phyloP scores from a whole-genome alignment of 2,888 invertebrate genomes.

The Deilephila elpenor region DNA sequence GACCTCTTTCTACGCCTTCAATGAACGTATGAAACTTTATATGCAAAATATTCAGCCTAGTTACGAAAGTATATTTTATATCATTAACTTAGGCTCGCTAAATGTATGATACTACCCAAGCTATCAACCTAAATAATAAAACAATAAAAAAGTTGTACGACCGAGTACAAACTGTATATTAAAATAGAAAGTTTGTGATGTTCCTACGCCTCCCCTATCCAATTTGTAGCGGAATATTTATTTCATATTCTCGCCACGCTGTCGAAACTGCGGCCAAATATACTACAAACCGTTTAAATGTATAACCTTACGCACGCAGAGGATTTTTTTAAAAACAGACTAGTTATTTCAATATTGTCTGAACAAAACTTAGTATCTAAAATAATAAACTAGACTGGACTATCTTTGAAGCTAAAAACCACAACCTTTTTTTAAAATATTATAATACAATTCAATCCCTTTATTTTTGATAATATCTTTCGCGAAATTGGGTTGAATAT shows the following conservation, averaged over 20 bases:
- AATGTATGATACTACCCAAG: background rate
- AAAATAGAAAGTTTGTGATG: conserved; percentile 6
- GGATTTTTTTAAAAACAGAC: background rate
- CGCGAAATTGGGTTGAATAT: too few relatives aligned
- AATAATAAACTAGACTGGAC: background rate
- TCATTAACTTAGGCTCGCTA: background rate
- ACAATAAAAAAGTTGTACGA: conserved; percentile 1
- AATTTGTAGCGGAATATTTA: conserved; percentile 6
- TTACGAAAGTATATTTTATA: too few relatives aligned
- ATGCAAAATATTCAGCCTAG: too few relatives aligned
- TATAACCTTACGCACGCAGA: background rate
- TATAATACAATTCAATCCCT: too few relatives aligned
- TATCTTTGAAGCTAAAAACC: background rate
- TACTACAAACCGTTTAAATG: background rate
- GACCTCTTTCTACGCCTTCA: too few relatives aligned
- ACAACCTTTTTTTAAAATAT: too few relatives aligned
- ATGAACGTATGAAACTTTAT: too few relatives aligned
- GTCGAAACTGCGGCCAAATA: conserved; percentile 3
- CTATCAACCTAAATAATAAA: background rate
- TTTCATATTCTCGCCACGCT: background rate
- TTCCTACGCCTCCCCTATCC: conserved; percentile 3
- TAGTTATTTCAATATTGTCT: background rate
- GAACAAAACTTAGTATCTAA: background rate
- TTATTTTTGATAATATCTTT: too few relatives aligned
- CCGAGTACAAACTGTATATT: background rate